Conservation (phyloP, 2,888 invertebrate species). For the Oscheius sp. region DNA sequence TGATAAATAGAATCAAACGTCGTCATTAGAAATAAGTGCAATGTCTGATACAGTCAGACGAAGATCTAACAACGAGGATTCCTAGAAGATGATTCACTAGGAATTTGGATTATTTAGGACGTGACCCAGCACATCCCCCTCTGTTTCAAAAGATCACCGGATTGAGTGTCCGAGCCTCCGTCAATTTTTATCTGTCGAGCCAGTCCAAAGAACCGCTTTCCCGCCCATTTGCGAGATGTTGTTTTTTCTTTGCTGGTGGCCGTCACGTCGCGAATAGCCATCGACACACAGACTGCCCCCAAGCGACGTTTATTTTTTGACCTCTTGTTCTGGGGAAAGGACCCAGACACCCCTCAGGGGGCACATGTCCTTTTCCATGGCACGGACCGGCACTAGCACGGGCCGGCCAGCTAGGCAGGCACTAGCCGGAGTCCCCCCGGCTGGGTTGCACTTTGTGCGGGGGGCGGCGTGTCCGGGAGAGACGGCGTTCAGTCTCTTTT, state of each 20-base stretch:
- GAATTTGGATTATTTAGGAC: too few relatives aligned
- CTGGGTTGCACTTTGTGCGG: slow-evolving; percentile 24
- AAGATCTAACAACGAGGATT: too few relatives aligned
- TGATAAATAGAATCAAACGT: too few relatives aligned
- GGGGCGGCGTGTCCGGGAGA: not conserved
- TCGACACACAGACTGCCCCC: not conserved
- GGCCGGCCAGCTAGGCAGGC: too few relatives aligned
- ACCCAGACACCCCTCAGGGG: slow-evolving; percentile 7
- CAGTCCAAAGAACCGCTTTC: not conserved
- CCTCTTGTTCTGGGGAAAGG: not conserved
- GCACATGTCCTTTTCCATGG: slow-evolving; percentile 27
- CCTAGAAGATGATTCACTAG: too few relatives aligned
- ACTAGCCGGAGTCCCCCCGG: not conserved
- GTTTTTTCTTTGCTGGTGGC: not conserved
- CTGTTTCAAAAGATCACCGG: too few relatives aligned
- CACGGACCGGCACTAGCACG: slow-evolving; percentile 28
- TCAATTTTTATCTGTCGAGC: not conserved
- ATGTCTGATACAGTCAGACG: too few relatives aligned
- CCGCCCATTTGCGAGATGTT: not conserved
- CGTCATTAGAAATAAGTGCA: too few relatives aligned
- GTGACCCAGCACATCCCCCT: too few relatives aligned
- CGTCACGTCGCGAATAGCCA: not conserved
- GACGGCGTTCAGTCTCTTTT: not conserved
- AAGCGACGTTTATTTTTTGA: not conserved
- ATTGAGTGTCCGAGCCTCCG: too few relatives aligned